These are phyloP conservation scores for Chionoecetes opilio DNA, from an alignment of 1,140 invertebrate species.

Conservation along the genomic window DNA sequence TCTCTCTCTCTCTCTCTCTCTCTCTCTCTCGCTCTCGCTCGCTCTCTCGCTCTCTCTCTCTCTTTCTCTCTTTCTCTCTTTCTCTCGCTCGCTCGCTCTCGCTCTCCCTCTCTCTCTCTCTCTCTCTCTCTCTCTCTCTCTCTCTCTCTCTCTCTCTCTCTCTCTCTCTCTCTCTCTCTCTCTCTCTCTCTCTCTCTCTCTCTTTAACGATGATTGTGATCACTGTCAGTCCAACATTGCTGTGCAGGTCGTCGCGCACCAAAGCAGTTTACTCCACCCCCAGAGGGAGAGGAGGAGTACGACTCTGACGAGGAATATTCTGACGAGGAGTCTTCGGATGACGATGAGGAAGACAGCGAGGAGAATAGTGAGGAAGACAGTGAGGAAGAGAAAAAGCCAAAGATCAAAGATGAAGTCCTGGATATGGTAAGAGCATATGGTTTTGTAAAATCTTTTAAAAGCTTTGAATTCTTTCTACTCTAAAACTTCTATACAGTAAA, in stretches of 20 bases:
- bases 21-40: too few species aligned
- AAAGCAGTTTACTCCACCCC: slow-evolving; percentile 94
- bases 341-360: slow-evolving; percentile 81
- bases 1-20: too few species aligned
- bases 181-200: not conserved
- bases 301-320: slow-evolving; percentile 81
- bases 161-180: too few species aligned
- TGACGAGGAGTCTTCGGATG: slow-evolving; percentile 81
- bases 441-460: not conserved
- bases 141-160: too few species aligned
- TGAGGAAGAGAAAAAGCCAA: slow-evolving; percentile 85
- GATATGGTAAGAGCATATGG: slow-evolving; percentile 85
- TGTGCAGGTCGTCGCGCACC: slow-evolving; percentile 89
- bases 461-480: too few species aligned
- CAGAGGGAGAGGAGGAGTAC: slow-evolving; percentile 87
- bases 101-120: too few species aligned
- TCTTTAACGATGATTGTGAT: not conserved
- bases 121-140: too few species aligned
- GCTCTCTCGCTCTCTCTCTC: too few species aligned
- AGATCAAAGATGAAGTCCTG: slow-evolving; percentile 86
- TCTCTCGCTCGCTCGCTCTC: too few species aligned
- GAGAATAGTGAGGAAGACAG: slow-evolving; percentile 83
- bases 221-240: not conserved
- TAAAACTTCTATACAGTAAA: too few species aligned
- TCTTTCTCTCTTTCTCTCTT: too few species aligned